Evolutionary conservation across 1,140 invertebrate genomes (phyloP).

Genomic region (Yoshiicerus persimilis): DNA sequence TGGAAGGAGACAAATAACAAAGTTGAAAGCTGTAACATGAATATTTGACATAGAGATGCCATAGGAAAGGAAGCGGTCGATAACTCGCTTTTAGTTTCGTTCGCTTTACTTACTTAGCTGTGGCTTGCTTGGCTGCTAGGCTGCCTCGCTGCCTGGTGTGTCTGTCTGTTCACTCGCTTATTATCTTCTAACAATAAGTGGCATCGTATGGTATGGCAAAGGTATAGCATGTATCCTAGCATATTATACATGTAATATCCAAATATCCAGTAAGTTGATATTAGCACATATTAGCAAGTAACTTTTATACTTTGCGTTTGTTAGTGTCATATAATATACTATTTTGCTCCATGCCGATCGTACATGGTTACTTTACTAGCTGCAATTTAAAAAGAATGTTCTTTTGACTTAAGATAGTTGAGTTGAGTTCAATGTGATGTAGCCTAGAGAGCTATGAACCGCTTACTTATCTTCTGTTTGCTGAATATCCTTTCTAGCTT

Average conservation of each 20-base stretch:
- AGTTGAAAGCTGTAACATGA: not conserved
- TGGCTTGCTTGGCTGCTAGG: not conserved
- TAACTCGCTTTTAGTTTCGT: not conserved
- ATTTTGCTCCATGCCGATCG: not conserved
- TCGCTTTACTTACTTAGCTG: not conserved
- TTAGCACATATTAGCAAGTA: not conserved
- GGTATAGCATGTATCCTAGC: too few species aligned
- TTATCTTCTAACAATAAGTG: not conserved
- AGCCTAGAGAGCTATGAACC: not conserved
- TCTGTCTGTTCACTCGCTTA: not conserved
- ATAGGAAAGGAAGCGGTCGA: conserved; percentile 13
- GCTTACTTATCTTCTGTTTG: not conserved
- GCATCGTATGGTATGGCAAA: not conserved
- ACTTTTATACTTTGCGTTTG: not conserved
- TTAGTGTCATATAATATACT: not conserved
- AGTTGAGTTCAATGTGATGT: not conserved
- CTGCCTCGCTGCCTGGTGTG: too few species aligned
- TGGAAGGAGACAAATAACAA: not conserved
- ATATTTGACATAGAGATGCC: conserved; percentile 1
- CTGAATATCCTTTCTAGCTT: not conserved
- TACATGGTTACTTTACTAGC: not conserved
- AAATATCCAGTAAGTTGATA: too few species aligned
- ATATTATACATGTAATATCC: too few species aligned
- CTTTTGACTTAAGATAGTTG: not conserved
- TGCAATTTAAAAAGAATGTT: not conserved